These are phyloP conservation scores for Reticulitermes lucifugus DNA, from an alignment of 2,888 invertebrate genomes.

Conservation along the genomic window DNA sequence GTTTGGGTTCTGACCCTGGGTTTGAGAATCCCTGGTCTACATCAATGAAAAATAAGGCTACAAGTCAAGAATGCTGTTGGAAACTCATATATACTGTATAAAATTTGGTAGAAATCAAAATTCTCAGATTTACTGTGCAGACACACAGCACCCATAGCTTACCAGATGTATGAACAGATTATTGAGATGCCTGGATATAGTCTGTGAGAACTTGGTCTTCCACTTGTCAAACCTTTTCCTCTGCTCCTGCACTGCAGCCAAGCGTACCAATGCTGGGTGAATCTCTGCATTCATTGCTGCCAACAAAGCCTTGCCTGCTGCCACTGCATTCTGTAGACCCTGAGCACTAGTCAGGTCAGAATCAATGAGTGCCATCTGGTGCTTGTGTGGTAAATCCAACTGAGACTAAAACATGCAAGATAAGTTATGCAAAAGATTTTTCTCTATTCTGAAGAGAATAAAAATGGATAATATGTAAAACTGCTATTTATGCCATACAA, in stretches of 20 bases:
- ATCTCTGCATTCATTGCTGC: constrained; percentile 79
- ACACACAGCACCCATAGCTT: constrained; percentile 49
- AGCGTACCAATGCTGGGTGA: constrained; percentile 71
- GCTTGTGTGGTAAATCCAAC: constrained; percentile 75
- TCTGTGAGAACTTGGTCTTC: constrained; percentile 82
- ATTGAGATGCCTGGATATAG: constrained; percentile 90
- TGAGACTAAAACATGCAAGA: constrained; percentile 66
- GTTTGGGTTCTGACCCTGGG: no score
- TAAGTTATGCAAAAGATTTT: background rate
- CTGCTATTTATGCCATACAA: no score
- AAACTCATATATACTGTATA: no score
- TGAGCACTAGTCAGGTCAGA: constrained; percentile 77
- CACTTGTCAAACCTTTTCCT: constrained; percentile 81
- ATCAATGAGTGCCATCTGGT: constrained; percentile 76
- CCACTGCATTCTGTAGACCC: constrained; percentile 73
- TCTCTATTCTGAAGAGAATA: no score
- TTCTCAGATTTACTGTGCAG: no score
- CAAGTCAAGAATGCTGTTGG: no score
- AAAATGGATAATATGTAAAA: no score
- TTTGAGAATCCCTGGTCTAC: no score
- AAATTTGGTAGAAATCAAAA: no score
- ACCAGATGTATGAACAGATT: constrained; percentile 95
- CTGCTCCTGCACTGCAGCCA: constrained; percentile 86
- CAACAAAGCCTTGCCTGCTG: constrained; percentile 79
- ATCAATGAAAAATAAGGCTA: no score